Evolutionary conservation across 1,140 invertebrate species (phyloP), one percentile per base, ranked within the genome.

Genomic region (Phocides pigmalion): DNA sequence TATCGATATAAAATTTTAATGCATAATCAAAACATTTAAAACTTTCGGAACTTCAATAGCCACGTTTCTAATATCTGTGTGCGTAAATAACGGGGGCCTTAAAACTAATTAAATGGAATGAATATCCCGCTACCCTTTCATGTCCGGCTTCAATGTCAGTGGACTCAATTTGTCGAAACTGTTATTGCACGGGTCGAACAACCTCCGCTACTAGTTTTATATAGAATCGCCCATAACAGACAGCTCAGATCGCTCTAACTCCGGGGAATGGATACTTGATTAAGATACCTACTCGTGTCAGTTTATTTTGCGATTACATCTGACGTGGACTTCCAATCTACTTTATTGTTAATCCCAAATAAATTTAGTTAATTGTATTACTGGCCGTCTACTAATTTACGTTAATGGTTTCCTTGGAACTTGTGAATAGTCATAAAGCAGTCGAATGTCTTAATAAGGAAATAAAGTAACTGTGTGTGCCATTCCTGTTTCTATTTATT

Each of bases 111-210:
- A 68, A 66, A 64, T 46, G 66, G 53, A 66, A 67, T 56, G 61
- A 72, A 69, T 58, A 62, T 65, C 68, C 62, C 54, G 54, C 67
- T 70, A 78, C 71, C 72, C 71, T 76, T 80, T 75, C 46, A 50
- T 41, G 46, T 50, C 72, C 68, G 62, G 71, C 76, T 77, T 81
- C 82, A 82, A 82, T 82, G 76, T 81, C 77, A 80, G 72, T 64
- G 79, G 80, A 86, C 76, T 84, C 81, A 86, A 90, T 90, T 89
- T 87, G 79, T 87, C 79, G 74, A 81, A 87, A 90, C 81, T 88
- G 85, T 87, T 90, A 90, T 90, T 84, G 80, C 77, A 67, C 66
- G 81, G 76, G 72, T 76, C 76, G 73, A 70, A 68, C 70, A 66
- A 80, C 72, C 77, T 72, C 62, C 66, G 73, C 66, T 72, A 76